Evolutionary conservation across 1,140 invertebrate genomes (phyloP), one percentile per base, ranked within the genome.

Genomic region (Eriosoma lanigerum): DNA sequence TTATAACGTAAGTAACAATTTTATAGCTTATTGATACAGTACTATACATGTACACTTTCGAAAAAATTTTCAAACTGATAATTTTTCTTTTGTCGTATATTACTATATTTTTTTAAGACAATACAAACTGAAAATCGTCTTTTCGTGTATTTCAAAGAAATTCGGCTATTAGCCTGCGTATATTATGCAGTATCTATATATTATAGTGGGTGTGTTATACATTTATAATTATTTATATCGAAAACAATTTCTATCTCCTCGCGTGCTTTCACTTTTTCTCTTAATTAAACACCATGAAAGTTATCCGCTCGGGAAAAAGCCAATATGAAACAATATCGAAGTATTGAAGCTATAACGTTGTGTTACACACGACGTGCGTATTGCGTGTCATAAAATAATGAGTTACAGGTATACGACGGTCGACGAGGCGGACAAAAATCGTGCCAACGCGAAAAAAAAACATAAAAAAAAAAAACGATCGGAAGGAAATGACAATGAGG

Each of bases 401-500:
- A 62, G 60, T 38, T 62, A 64, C 62, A 19, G 9, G 17, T 38
- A 64, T 10, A 38, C 32, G 32, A 8, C 32, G 8, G 3, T 38
- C 32, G 32, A 64, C 32, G 10, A 64, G 62, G 64, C 64, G 64
- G 38, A 68, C 32, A 19, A 5, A 15, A 68, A 17, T 68, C 64
- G 64, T 68, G 64, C 32, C n/a, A 15, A 24, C n/a, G n/a, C n/a
- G 64, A 68, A 46, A 68, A 46, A n/a, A 21, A 13, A 5, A 1
- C 58, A 60, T n/a, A n/a, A n/a, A n/a, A n/a, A n/a, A n/a, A n/a
- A 60, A 62, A 64, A 29, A 1, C 29, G 26, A 66, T 44, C 62
- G 62, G 62, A 38, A 66, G 62, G 26, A 62, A 68, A 46, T 68
- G 64, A 68, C 64, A 68, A 68, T 46, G 38, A 46, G 64, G 38